phyloP scores from a whole-genome alignment of 2,888 invertebrate species.

The Pharmacophagus antenor region DNA sequence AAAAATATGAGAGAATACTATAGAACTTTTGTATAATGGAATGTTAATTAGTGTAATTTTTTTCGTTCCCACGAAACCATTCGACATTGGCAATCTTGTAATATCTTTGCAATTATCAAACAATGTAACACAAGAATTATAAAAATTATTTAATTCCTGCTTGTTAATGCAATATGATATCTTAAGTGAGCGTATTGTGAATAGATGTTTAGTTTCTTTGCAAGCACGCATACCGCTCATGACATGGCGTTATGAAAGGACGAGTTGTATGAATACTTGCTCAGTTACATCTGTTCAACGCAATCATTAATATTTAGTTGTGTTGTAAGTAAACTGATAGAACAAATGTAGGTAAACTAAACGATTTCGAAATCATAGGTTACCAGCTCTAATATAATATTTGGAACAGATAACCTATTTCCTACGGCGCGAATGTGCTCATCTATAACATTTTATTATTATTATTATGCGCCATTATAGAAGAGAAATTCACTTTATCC shows the following conservation, averaged over 20 bases:
- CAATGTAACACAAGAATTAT: no score
- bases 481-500: slow-evolving; percentile 16
- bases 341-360: background rate
- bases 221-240: slow-evolving; percentile 25
- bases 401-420: slow-evolving; percentile 1
- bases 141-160: background rate
- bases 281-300: slow-evolving; percentile 14
- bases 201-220: slow-evolving; percentile 4
- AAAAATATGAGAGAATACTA: no score
- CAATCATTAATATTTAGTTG: slow-evolving; percentile 14
- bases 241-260: slow-evolving; percentile 43
- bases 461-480: slow-evolving; percentile 25
- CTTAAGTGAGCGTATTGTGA: slow-evolving; percentile 16
- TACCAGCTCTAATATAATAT: background rate
- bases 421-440: background rate
- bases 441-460: slow-evolving; percentile 12
- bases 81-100: no score
- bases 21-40: no score
- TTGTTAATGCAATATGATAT: background rate
- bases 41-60: no score
- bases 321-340: background rate
- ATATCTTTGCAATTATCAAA: no score
- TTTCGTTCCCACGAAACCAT: no score
- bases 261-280: slow-evolving; percentile 32
- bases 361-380: background rate